Percentiles rank a stretch among this genome's conserved stretches.
Conservation (phyloP, 2,888 invertebrate species). For the Charanyca ferruginea region DNA sequence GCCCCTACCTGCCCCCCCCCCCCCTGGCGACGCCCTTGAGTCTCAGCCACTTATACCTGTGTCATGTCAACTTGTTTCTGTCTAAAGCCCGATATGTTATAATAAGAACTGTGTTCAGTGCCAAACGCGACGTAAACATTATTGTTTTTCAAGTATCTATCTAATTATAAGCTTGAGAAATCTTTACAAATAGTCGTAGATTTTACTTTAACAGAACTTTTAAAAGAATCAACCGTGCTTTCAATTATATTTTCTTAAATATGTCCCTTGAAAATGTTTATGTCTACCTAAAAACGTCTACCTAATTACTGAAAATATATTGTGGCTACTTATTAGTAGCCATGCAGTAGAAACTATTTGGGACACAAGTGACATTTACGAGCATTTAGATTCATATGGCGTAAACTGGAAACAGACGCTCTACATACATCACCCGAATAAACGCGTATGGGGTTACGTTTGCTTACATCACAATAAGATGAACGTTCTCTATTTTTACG, state of each 20-base stretch:
- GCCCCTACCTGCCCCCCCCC: too few relatives aligned
- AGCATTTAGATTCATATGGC: conserved; percentile 51
- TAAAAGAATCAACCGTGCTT: not conserved
- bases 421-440: conserved; percentile 34
- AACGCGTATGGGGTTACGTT: conserved; percentile 10
- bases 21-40: too few relatives aligned
- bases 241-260: not conserved
- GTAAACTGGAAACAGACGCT: conserved; percentile 47
- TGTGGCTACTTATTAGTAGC: conserved; percentile 16
- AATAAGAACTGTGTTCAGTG: too few relatives aligned
- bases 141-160: too few relatives aligned
- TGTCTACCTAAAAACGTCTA: not conserved
- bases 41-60: too few relatives aligned
- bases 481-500: not conserved
- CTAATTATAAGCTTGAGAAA: too few relatives aligned
- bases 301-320: conserved; percentile 18
- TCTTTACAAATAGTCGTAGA: too few relatives aligned
- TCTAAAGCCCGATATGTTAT: too few relatives aligned
- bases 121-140: too few relatives aligned
- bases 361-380: conserved; percentile 54
- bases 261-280: not conserved
- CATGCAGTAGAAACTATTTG: conserved; percentile 33
- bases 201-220: too few relatives aligned
- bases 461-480: conserved; percentile 27
- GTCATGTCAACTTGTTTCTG: too few relatives aligned